Base-by-base conservation (phyloP, 1,140 invertebrate species). In the Calephelis virginiensis region DNA sequence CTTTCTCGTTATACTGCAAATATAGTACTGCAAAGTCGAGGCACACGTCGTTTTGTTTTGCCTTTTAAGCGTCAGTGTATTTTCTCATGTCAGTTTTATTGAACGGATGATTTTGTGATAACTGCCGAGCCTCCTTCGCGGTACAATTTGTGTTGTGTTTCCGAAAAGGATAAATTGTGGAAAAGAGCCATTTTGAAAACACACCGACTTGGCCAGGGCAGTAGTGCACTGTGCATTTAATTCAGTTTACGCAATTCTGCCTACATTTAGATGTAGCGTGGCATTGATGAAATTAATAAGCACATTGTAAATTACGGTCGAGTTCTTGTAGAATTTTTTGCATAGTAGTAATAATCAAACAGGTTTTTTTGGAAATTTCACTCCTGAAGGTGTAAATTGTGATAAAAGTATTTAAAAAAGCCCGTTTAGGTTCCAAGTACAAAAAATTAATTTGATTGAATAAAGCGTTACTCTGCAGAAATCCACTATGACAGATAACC, bases 131-230 rank as follows among this genome's bases (percentile, higher is more conserved):
- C 80, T 79, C 80, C 75, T 74, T 72, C 75, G 76, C 81, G 76
- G 81, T 86, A 87, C 85, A 76, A 85, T 91, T 94, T 94, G 93
- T 94, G 93, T 93, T 94, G 93, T 94, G 93, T 94, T 94, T 94
- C 92, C 90, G 92, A 92, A 93, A 93, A 94, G 93, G 91, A 92
- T 89, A 82, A 73, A 86, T 71, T 81, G 91, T 92, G 93, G 93
- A 93, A 94, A 94, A 94, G 93, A 94, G 93, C 93, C 93, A 93
- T 94, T 93, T 92, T 92, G 93, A 93, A 93, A 93, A 93, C 93
- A 94, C 93, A 93, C 93, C 93, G 93, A 92, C 92, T 77, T 76
- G 67, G 70, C 80, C 83, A 74, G 79, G 80, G 83, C 75, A 89
- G 82, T 85, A 83, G 85, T 86, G 80, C 80, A 83, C 82, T 81